These are phyloP conservation scores for Leptopterna dolabrata DNA, from an alignment of 2,888 invertebrate species.

Conservation along the genomic window DNA sequence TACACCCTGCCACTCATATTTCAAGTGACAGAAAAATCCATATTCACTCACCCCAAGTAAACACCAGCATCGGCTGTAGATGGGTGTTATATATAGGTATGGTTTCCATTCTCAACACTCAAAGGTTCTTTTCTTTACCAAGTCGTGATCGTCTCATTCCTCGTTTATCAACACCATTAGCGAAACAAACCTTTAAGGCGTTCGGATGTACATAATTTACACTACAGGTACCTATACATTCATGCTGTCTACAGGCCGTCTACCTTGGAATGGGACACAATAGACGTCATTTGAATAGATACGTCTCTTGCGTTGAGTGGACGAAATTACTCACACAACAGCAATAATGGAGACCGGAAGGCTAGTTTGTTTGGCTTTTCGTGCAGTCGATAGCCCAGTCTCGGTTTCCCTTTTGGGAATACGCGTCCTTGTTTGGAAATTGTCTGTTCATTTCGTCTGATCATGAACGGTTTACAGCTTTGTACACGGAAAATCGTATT, in stretches of 20 bases:
- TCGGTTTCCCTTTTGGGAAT: conserved; percentile 24
- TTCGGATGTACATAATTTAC: too few species aligned
- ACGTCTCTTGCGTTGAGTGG: conserved; percentile 19
- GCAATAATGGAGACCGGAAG: conserved; percentile 15
- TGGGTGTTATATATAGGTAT: neutral
- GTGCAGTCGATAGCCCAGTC: neutral
- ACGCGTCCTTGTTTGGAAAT: neutral
- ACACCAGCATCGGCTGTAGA: neutral
- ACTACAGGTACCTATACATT: too few species aligned
- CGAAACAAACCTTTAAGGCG: neutral
- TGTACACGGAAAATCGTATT: too few species aligned
- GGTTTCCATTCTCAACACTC: neutral
- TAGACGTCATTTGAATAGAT: neutral
- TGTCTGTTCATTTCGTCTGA: neutral
- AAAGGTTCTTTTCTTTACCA: neutral
- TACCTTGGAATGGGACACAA: neutral
- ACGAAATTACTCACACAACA: conserved; percentile 21
- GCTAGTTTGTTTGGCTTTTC: conserved; percentile 2
- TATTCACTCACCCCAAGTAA: neutral
- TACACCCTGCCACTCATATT: neutral
- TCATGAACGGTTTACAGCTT: neutral
- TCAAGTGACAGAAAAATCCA: neutral
- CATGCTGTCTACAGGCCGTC: neutral
- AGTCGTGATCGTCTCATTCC: neutral
- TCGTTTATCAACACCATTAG: neutral